A percentile compares a stretch with the other conserved stretches of the same genome.
These are phyloP conservation scores for Tridacna gigas DNA, from an alignment of 2,888 invertebrate species.

Conservation along the genomic window DNA sequence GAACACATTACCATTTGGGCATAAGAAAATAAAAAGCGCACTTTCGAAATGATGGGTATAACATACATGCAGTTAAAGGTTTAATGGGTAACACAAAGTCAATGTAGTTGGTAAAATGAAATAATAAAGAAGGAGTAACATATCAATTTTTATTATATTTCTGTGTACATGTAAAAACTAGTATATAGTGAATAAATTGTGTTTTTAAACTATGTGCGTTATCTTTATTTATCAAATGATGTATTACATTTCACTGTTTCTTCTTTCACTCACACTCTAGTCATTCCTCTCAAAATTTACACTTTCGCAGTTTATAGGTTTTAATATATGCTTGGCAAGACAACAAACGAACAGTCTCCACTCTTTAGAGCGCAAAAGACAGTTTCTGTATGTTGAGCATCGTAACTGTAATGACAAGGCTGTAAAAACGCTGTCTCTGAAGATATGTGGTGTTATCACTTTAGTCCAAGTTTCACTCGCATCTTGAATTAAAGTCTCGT, in stretches of 20 bases:
- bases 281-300: neutral
- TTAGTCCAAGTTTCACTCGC: conserved; percentile 3
- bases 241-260: too few relatives aligned
- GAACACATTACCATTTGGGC: conserved; percentile 3
- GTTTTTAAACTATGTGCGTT: too few relatives aligned
- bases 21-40: neutral
- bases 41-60: too few relatives aligned
- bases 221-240: too few relatives aligned
- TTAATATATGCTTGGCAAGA: neutral
- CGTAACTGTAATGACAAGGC: conserved; percentile 5
- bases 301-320: neutral
- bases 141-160: neutral
- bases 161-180: neutral
- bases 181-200: too few relatives aligned
- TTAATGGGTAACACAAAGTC: too few relatives aligned
- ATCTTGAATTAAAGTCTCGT: conserved; percentile 4
- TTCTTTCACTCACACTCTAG: neutral
- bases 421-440: neutral
- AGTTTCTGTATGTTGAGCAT: neutral
- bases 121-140: too few relatives aligned
- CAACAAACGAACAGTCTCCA: neutral
- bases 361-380: conserved; percentile 1
- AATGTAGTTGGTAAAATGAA: too few relatives aligned
- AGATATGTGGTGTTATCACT: neutral
- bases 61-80: neutral